Conservation (phyloP, 2,797 vertebrate species). For the Trachurus trachurus region DNA sequence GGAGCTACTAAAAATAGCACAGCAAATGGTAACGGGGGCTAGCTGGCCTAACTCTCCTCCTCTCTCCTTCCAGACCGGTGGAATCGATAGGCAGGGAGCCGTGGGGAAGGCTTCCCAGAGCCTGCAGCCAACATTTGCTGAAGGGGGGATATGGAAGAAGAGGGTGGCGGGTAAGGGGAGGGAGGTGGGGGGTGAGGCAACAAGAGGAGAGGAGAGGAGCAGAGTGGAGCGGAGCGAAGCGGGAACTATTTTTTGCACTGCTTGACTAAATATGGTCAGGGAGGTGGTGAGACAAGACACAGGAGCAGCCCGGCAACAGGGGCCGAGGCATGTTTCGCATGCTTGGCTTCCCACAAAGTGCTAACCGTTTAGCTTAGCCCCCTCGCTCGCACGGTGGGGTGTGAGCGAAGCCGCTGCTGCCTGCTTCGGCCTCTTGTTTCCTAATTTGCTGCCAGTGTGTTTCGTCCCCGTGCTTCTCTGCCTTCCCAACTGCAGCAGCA, state of each 20-base stretch:
- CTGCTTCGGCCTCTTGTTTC: constrained; percentile 54
- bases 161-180: not conserved
- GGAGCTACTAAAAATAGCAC: constrained; percentile 92
- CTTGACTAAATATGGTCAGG: constrained; percentile 99
- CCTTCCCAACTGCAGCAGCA: constrained; percentile 56
- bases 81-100: constrained; percentile 93
- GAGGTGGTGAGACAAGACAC: constrained; percentile 93
- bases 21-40: constrained; percentile 89
- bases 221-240: constrained; percentile 65
- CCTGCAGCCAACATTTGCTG: constrained; percentile 89
- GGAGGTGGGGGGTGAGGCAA: constrained; percentile 28
- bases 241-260: constrained; percentile 98
- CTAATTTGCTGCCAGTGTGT: constrained; percentile 60
- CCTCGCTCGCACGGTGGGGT: constrained; percentile 25
- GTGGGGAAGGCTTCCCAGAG: constrained; percentile 90
- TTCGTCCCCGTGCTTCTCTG: constrained; percentile 38
- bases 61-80: constrained; percentile 87
- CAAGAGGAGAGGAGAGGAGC: constrained; percentile 55
- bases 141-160: constrained; percentile 51
- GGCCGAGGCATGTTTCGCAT: constrained; percentile 92
- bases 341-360: constrained; percentile 87
- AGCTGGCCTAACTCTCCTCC: constrained; percentile 71
- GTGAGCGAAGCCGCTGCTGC: constrained; percentile 21
- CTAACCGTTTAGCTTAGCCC: constrained; percentile 68
- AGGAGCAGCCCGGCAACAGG: constrained; percentile 91